A percentile compares a stretch with the other conserved stretches of the same genome.
Conservation (phyloP, 2,113 vertebrate genomes). For the Brachypteracias leptosomus region DNA sequence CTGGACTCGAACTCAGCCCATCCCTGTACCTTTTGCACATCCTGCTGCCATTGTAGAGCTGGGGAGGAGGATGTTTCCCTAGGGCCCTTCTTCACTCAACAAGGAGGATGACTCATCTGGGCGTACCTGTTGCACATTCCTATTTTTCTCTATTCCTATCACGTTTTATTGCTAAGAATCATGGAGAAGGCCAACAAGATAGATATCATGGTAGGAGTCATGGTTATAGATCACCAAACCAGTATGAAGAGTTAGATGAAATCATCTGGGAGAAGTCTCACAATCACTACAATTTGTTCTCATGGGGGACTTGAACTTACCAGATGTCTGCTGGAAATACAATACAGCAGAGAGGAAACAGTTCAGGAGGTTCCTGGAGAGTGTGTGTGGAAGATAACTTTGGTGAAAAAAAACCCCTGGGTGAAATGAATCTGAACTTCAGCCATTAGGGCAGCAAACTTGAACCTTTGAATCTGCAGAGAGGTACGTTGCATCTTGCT, state of each 20-base stretch:
- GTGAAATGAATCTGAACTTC: not conserved
- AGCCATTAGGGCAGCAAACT: not conserved
- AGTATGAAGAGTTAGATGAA: not conserved
- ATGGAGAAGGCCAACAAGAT: not conserved
- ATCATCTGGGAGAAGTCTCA: not conserved
- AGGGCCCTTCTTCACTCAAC: not conserved
- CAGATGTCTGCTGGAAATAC: not conserved
- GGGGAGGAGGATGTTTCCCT: not conserved
- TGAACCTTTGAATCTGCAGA: not conserved
- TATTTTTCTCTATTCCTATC: not conserved
- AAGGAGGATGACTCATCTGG: not conserved
- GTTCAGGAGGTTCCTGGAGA: not conserved
- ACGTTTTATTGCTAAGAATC: not conserved
- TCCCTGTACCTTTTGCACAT: no score
- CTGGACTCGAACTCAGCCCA: not conserved
- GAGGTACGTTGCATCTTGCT: accelerated
- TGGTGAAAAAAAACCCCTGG: not conserved
- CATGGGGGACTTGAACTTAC: not conserved
- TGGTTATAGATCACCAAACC: not conserved
- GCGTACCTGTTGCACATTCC: not conserved
- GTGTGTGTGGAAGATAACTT: not conserved
- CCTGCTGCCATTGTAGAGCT: accelerated
- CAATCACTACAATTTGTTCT: not conserved
- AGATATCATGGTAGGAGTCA: not conserved
- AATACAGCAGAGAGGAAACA: not conserved